phyloP scores from a whole-genome alignment of 35 echinoderm and acorn worm genomes.

The Ophiothrix spiculata region DNA sequence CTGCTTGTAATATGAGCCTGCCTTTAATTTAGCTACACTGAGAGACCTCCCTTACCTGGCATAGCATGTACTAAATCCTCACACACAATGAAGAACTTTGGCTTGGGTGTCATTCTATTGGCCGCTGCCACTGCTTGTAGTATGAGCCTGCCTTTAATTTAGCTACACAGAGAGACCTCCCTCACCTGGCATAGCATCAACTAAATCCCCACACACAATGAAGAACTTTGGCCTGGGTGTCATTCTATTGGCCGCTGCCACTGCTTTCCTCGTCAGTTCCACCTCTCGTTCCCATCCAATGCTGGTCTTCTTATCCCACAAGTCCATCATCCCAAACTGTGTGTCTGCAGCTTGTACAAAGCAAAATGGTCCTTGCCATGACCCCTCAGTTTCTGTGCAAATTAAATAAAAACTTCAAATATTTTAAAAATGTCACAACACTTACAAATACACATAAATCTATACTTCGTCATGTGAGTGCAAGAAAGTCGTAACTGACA shows the following conservation, averaged over 20 bases:
- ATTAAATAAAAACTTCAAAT: constrained; percentile 3
- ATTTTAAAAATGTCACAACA: too few relatives aligned
- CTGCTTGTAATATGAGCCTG: too few relatives aligned
- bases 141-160: constrained; percentile 36
- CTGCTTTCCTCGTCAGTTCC: constrained; percentile 62
- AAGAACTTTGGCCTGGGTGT: constrained; percentile 91
- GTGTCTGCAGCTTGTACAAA: constrained; percentile 88
- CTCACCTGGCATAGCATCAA: constrained; percentile 82
- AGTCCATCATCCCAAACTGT: constrained; percentile 92
- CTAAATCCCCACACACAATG: constrained; percentile 83
- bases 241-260: constrained; percentile 71
- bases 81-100: constrained; percentile 87
- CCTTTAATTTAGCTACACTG: too few relatives aligned
- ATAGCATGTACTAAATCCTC: constrained; percentile 87
- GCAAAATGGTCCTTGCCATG: constrained; percentile 79
- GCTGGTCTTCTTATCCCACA: constrained; percentile 24
- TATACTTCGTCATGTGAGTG: background rate
- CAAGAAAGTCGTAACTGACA: too few relatives aligned
- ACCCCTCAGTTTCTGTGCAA: constrained; percentile 65
- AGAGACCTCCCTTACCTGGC: too few relatives aligned
- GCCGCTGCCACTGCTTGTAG: constrained; percentile 55
- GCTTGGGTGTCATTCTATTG: constrained; percentile 84
- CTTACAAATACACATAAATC: too few relatives aligned
- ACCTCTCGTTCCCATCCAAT: constrained; percentile 65
- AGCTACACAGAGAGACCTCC: background rate